Evolutionary conservation across 2,113 vertebrate genomes (phyloP), one percentile per base, ranked within the genome.

Genomic region (Stigmatopora argus): DNA sequence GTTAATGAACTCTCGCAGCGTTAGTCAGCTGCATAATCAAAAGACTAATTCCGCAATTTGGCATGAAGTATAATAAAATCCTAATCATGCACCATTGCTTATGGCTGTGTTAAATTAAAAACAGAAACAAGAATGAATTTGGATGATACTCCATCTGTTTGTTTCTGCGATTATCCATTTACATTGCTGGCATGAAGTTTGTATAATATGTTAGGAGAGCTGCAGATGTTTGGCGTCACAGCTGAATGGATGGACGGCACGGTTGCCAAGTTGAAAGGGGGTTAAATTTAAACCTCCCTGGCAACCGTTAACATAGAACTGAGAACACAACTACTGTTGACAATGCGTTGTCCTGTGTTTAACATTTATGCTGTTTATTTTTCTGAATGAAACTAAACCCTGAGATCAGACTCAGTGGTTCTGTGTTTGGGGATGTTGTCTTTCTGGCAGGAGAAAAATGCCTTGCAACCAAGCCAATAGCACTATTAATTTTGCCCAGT

Each of bases 311-410:
- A 64, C 64, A 61, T 34, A 74, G 44, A 77, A 10, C 15, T 68
- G 64, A 85, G n/a, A 48, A 77, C 53, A 73, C 58, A 69, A 65
- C 76, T 45, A 67, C 62, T 62, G 59, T 55, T 26, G 47, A 78
- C 59, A 71, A 73, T 38, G 76, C 19, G 0, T 60, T 71, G 76
- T 66, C 70, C 75, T 74, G 66, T 19, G 75, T 72, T 81, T 72
- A 86, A 56, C 69, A 70, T 58, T 18, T 7, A 41, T 57, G 19
- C 66, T 73, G 67, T 83, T 71, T 80, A 75, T 88, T 84, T 84
- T 78, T 78, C 66, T 78, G 52, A 64, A 58, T 61, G 53, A 72
- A 75, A 62, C 55, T 67, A 64, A 80, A 70, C 75, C 66, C 31
- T 56, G 14, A 7, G 15, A 31, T 57, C 31, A 57, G 14, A 17